Evolutionary conservation across 2,888 invertebrate genomes (phyloP).

Genomic region (Cheilosia scutellata): DNA sequence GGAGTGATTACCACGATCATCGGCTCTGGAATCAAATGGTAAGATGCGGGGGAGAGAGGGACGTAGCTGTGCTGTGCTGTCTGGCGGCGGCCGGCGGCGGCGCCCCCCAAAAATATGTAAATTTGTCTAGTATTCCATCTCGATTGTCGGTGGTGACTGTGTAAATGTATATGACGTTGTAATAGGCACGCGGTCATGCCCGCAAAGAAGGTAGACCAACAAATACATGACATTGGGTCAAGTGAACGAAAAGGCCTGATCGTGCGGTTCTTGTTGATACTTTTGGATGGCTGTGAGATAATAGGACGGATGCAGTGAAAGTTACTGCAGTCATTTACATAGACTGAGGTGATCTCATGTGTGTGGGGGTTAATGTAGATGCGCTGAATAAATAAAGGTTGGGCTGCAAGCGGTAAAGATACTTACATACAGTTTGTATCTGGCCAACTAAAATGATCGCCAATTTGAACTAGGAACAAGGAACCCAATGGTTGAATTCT

Average conservation of each 20-base stretch:
- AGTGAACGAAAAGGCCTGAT: slow-evolving; percentile 13
- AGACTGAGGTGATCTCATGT: neutral
- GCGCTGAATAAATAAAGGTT: slow-evolving; percentile 12
- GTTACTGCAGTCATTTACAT: slow-evolving; percentile 8
- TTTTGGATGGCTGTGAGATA: slow-evolving; percentile 9
- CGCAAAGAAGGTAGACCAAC: neutral
- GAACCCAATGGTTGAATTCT: no score
- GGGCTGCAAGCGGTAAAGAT: neutral
- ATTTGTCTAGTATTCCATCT: neutral
- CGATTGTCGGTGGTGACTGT: neutral
- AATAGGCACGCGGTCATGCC: slow-evolving; percentile 9
- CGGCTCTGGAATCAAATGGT: neutral
- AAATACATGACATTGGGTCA: slow-evolving; percentile 25
- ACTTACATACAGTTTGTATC: neutral
- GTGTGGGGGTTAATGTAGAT: slow-evolving; percentile 20
- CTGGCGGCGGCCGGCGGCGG: neutral
- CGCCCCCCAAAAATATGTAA: slow-evolving; percentile 23
- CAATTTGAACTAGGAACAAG: no score
- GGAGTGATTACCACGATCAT: slow-evolving; percentile 61
- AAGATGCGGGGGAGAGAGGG: neutral
- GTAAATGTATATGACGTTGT: slow-evolving; percentile 14
- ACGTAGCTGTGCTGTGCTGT: neutral
- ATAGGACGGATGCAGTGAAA: slow-evolving; percentile 40
- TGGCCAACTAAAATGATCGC: slow-evolving; percentile 1
- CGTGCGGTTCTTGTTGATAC: neutral